Base-by-base conservation (phyloP, 2,888 invertebrate species). In the Periphyllus acericola region DNA sequence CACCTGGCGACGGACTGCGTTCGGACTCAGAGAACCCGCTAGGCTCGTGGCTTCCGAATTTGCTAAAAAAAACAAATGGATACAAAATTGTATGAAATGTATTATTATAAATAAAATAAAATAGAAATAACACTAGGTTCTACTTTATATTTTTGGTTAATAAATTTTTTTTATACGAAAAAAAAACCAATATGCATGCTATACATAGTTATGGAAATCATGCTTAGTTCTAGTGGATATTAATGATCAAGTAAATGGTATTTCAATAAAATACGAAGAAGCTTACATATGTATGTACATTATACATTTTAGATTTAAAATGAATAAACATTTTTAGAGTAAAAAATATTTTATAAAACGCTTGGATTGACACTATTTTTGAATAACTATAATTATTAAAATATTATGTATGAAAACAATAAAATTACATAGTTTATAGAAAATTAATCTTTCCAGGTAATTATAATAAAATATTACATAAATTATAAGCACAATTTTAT, bases 11-110 rank as follows among this genome's bases (percentile, higher is more conserved):
- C 89, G 89, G 89, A 89, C 89, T 89, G 90, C 90, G 89, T 90
- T 91, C 90, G 91, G 91, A 89, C 91, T 91, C 90, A 90, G 91
- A 90, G 91, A 90, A 90, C 89, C 90, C 90, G 89, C 90, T 90
- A 89, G 90, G 89, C 92, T 94, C 93, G 91, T 91, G 90, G 91
- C 91, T 90, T 89, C 89, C 89, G 89, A 89, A 55, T 89, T 89
- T 87, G 89, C 89, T 89, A 85, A 88, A 32, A 74, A 55, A 68
- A 81, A 68, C 4, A 19, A 71, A 40, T 72, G 25, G 36, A 29
- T 81, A 29, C 17, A 17, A 46, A 29, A 36, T 34, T 21, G 14
- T 11, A 46, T 46, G 14, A 46, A 46, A 46, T n/a, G n/a, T n/a
- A 34, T 74, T 40, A 78, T 68, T n/a, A 29, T 9, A 9, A 11